A percentile compares a stretch with the other conserved stretches of the same genome.
Conservation (phyloP, 2,888 invertebrate species). For the Smittia aterrima region DNA sequence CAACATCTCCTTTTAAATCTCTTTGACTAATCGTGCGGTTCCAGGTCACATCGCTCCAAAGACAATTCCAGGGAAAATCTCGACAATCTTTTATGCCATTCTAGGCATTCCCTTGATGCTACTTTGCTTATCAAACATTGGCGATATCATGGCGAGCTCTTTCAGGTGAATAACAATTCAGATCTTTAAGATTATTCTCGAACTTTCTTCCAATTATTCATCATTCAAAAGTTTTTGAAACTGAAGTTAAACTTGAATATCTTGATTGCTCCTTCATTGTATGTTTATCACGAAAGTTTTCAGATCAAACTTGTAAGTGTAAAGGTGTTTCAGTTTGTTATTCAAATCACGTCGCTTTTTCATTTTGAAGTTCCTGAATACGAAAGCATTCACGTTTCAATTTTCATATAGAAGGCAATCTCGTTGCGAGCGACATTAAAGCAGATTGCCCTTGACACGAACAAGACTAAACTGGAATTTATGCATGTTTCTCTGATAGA, state of each 20-base stretch:
- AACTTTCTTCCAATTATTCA: too few relatives aligned
- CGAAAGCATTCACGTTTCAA: constrained; percentile 14
- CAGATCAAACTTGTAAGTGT: too few relatives aligned
- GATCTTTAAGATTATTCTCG: too few relatives aligned
- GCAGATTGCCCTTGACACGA: constrained; percentile 6
- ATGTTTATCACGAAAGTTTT: too few relatives aligned
- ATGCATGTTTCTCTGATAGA: constrained; percentile 51
- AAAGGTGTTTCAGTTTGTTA: constrained; percentile 13
- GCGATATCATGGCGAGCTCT: constrained; percentile 90
- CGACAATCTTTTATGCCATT: constrained; percentile 94
- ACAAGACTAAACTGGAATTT: background rate
- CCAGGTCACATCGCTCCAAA: constrained; percentile 95
- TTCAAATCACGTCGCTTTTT: constrained; percentile 33
- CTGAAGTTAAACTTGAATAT: too few relatives aligned
- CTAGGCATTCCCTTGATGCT: constrained; percentile 94
- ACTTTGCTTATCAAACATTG: constrained; percentile 89
- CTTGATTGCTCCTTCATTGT: too few relatives aligned
- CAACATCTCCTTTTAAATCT: too few relatives aligned
- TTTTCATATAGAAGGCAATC: constrained; percentile 24
- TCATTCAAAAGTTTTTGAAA: too few relatives aligned
- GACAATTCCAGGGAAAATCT: constrained; percentile 89
- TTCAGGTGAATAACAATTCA: constrained; percentile 62
- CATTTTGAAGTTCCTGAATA: constrained; percentile 27
- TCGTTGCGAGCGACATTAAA: constrained; percentile 7
- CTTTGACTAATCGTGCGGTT: background rate